phyloP scores from a whole-genome alignment of 2,888 invertebrate species.

The Drosophila eohydei region DNA sequence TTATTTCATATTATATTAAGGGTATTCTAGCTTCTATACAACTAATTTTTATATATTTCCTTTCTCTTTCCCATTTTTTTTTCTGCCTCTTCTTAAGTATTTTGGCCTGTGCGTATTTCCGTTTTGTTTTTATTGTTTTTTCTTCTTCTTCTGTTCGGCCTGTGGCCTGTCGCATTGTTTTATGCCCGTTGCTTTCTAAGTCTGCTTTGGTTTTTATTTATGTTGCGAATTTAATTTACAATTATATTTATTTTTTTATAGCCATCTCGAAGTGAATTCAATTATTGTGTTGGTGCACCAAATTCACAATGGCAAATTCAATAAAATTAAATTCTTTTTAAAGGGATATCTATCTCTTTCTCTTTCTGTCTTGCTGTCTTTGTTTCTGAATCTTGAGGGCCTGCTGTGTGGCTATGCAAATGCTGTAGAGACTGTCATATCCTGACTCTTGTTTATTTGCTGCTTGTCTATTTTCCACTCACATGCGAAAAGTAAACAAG shows the following conservation, averaged over 20 bases:
- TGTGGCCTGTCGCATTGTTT: slow-evolving; percentile 36
- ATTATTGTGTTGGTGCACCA: slow-evolving; percentile 55
- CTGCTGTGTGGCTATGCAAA: slow-evolving; percentile 40
- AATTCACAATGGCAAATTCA: slow-evolving; percentile 50
- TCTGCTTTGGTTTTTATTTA: slow-evolving; percentile 48
- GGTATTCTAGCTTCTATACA: not conserved
- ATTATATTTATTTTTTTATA: slow-evolving; percentile 69
- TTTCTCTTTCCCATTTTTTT: slow-evolving; percentile 32
- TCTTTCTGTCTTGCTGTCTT: not conserved
- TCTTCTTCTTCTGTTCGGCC: slow-evolving; percentile 52
- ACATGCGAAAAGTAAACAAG: slow-evolving; percentile 74
- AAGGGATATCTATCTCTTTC: slow-evolving; percentile 7
- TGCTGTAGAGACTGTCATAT: slow-evolving; percentile 40
- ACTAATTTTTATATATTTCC: not conserved
- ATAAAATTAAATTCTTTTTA: slow-evolving; percentile 50
- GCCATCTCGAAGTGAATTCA: slow-evolving; percentile 52
- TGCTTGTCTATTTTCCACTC: slow-evolving; percentile 50
- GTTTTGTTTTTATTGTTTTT: slow-evolving; percentile 72
- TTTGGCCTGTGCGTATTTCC: slow-evolving; percentile 51
- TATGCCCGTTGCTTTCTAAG: slow-evolving; percentile 2
- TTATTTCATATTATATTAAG: not conserved
- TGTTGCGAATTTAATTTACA: slow-evolving; percentile 75
- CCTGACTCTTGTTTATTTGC: slow-evolving; percentile 8
- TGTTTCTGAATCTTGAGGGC: not conserved
- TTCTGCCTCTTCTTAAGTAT: slow-evolving; percentile 6